Base-by-base conservation (phyloP, 2,888 invertebrate genomes). In the Dicranocentrus wangi region DNA sequence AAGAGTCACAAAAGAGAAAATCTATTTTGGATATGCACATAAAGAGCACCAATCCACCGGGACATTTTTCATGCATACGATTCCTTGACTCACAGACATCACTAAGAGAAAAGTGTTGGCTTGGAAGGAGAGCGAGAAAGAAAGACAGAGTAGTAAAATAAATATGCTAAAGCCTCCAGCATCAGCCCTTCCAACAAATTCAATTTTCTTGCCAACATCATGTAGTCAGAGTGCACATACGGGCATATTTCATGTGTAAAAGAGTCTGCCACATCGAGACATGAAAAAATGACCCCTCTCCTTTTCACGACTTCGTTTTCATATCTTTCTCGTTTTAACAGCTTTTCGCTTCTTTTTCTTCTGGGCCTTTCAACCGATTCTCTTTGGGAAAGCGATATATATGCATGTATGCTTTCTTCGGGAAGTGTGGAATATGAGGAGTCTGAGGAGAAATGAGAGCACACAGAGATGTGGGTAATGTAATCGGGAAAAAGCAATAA, bases 1-100 rank as follows among this genome's bases (percentile, higher is more conserved):
- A 47, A n/a, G n/a, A 47, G 32, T 32, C 47, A 47, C 47, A 55
- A 55, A 55, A 19, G 55, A 53, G 47, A 32, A 72, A 72, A 72
- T 72, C 72, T 72, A 72, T 72, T 72, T 72, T 72, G 72, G 72
- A 72, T 72, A 72, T 72, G 60, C 63, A 25, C 32, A 72, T 43
- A 72, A 19, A 80, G 66, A 72, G 76, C 61, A 73, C 60, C 77
- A 78, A 79, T 86, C 86, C 86, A 83, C 79, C 55, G 85, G 86
- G 86, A 86, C 84, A 86, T 86, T 86, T 85, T 86, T 86, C 85
- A 86, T 85, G 85, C 86, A 86, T 86, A 82, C 86, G 85, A 86
- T 84, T 85, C 84, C 84, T 85, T 83, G 81, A 84, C 86, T 85
- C 78, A 55, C 39, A 65, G 23, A 61, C 27, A 58, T 51, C n/a